Conservation (phyloP, 2,888 invertebrate genomes). For the Lithosia quadra region DNA sequence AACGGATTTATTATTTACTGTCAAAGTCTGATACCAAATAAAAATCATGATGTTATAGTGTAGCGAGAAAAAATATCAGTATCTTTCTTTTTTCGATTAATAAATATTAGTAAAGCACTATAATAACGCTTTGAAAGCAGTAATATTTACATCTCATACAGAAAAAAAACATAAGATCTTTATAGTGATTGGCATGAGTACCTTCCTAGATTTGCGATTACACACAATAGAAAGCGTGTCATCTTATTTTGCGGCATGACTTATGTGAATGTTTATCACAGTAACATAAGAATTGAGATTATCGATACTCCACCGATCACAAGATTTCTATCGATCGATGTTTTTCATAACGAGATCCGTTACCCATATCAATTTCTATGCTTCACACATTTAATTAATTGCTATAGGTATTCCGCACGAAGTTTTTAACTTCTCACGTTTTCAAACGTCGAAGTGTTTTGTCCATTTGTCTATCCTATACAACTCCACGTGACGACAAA, state of each 20-base stretch:
- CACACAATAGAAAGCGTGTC: slow-evolving; percentile 43
- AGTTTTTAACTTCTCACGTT: slow-evolving; percentile 67
- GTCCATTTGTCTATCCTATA: slow-evolving; percentile 30
- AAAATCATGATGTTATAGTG: neutral
- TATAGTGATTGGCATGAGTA: neutral
- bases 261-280: slow-evolving; percentile 42
- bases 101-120: neutral
- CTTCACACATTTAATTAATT: slow-evolving; percentile 72
- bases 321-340: slow-evolving; percentile 57
- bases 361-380: slow-evolving; percentile 66
- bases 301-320: slow-evolving; percentile 40
- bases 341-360: slow-evolving; percentile 57
- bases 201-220: neutral
- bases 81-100: neutral
- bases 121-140: neutral
- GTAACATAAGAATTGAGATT: slow-evolving; percentile 48
- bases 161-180: neutral
- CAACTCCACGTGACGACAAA: neutral
- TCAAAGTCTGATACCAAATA: neutral
- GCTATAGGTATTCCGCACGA: slow-evolving; percentile 57
- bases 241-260: slow-evolving; percentile 25
- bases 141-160: neutral
- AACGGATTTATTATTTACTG: no score
- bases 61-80: neutral
- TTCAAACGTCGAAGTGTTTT: slow-evolving; percentile 42